These are phyloP conservation scores for Ormyrus labotus DNA, from an alignment of 2,888 invertebrate genomes.

Conservation along the genomic window DNA sequence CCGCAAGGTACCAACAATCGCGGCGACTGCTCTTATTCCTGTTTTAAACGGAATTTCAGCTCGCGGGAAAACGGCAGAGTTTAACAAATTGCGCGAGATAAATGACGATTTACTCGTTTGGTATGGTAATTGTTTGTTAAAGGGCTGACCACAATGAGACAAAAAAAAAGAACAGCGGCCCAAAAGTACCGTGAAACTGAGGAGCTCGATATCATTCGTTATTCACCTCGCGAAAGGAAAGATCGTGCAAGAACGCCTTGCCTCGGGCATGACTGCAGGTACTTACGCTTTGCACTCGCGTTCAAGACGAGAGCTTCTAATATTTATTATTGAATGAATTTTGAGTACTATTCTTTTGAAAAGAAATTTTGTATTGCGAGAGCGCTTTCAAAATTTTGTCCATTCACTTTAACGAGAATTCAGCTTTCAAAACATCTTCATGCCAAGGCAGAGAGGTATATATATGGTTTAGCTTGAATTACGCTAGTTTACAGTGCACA, in stretches of 20 bases:
- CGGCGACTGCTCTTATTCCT: too few relatives aligned
- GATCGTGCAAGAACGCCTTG: conserved; percentile 52
- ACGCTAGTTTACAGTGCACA: too few relatives aligned
- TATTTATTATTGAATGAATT: conserved; percentile 55
- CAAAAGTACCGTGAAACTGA: neutral
- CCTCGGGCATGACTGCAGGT: conserved; percentile 43
- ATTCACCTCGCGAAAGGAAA: conserved; percentile 49
- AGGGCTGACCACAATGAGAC: neutral
- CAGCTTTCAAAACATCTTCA: too few relatives aligned
- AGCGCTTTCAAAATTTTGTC: conserved; percentile 2
- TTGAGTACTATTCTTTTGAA: conserved; percentile 8
- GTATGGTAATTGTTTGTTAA: conserved; percentile 3
- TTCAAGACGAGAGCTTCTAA: conserved; percentile 31
- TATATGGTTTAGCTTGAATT: too few relatives aligned
- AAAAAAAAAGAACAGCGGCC: conserved; percentile 11
- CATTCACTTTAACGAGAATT: neutral
- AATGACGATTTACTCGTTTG: too few relatives aligned
- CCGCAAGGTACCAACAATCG: too few relatives aligned
- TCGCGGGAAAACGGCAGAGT: too few relatives aligned
- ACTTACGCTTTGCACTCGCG: conserved; percentile 43
- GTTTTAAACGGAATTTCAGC: too few relatives aligned
- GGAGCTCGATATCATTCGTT: conserved; percentile 47
- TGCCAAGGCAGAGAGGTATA: too few relatives aligned
- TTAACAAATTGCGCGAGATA: too few relatives aligned
- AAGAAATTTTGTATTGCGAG: neutral